Percentiles rank a stretch among this genome's conserved stretches.
These are phyloP conservation scores for Hypercompe scribonia DNA, from an alignment of 2,888 invertebrate species.

Conservation along the genomic window DNA sequence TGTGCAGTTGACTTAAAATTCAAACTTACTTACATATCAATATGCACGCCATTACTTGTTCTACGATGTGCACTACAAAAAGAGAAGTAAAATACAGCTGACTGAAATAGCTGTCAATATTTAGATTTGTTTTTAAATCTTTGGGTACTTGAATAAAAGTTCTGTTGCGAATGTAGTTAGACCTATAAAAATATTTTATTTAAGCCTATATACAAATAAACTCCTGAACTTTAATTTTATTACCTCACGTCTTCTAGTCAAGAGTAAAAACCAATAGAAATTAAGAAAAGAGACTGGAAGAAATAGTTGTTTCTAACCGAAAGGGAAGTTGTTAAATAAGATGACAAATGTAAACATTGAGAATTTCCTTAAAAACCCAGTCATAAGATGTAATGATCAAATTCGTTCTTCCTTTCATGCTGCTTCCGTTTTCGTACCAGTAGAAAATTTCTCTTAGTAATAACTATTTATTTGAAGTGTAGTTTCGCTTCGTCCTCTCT, in stretches of 20 bases:
- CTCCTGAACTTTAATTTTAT: neutral
- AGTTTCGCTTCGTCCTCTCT: conserved; percentile 32
- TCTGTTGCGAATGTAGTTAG: neutral
- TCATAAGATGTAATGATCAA: conserved; percentile 4
- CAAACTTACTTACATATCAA: too few relatives aligned
- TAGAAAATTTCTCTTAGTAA: conserved; percentile 15
- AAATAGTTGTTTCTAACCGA: neutral
- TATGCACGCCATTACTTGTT: neutral
- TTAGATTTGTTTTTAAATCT: neutral
- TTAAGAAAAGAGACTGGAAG: neutral
- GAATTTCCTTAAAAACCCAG: neutral
- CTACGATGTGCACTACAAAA: neutral
- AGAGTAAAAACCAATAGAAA: neutral
- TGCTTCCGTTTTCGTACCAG: conserved; percentile 11
- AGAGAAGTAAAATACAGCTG: neutral
- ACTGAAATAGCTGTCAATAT: neutral
- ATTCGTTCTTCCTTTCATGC: conserved; percentile 6
- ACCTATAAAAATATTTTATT: neutral
- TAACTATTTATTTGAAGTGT: conserved; percentile 37
- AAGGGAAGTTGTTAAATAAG: neutral
- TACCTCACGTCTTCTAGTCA: neutral
- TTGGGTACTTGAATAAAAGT: neutral
- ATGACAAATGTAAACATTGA: neutral
- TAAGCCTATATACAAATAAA: neutral
- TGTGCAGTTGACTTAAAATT: neutral